phyloP scores from a whole-genome alignment of 2,888 invertebrate genomes.

The Conchocele bisecta region DNA sequence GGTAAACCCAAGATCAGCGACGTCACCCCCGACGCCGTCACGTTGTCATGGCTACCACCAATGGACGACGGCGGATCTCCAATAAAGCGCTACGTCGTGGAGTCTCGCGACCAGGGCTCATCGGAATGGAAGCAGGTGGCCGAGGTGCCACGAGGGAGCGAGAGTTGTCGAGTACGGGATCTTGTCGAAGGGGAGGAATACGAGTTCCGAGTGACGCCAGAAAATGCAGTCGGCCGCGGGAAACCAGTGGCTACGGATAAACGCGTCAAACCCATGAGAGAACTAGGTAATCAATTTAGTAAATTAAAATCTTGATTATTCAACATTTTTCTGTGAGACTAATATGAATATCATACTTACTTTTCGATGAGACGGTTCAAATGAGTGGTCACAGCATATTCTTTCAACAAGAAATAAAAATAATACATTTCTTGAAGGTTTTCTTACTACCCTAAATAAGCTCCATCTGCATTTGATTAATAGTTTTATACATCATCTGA shows the following conservation, averaged over 20 bases:
- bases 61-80: slow-evolving; percentile 76
- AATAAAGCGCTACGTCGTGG: slow-evolving; percentile 73
- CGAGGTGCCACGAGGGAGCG: slow-evolving; percentile 55
- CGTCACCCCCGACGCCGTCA: slow-evolving; percentile 92
- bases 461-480: too few species aligned
- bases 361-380: too few species aligned
- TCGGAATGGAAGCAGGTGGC: slow-evolving; percentile 87
- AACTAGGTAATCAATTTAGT: too few species aligned
- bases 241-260: slow-evolving; percentile 83
- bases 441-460: too few species aligned
- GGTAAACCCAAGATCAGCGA: slow-evolving; percentile 87
- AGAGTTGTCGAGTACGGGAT: slow-evolving; percentile 53
- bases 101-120: slow-evolving; percentile 89
- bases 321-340: too few species aligned
- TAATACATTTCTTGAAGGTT: too few species aligned
- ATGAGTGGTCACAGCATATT: too few species aligned
- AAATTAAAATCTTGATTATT: too few species aligned
- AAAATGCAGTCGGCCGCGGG: slow-evolving; percentile 94
- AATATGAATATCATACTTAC: too few species aligned
- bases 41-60: slow-evolving; percentile 85
- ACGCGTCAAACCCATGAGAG: slow-evolving; percentile 74
- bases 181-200: slow-evolving; percentile 95
- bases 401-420: too few species aligned
- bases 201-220: slow-evolving; percentile 92
- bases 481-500: too few species aligned